Base-by-base conservation (phyloP, 2,797 vertebrate genomes). In the Anguilla megastoma region DNA sequence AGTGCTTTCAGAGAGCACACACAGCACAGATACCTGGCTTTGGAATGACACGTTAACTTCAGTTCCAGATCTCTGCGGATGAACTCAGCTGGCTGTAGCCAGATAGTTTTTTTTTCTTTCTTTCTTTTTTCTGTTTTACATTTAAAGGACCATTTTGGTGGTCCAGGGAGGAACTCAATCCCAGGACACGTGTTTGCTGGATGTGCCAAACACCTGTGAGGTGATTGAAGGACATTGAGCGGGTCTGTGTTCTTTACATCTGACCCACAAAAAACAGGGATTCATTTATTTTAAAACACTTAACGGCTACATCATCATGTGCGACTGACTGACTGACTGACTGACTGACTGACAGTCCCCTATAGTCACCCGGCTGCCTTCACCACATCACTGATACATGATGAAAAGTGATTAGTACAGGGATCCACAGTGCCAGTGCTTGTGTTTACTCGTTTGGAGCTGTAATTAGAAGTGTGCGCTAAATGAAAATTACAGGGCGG, bases 51-150 rank as follows among this genome's bases (percentile, higher is more conserved):
- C 52, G 48, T 21, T 85, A 16, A 58, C 50, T 79, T 56, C 7
- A 58, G n/a, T 86, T 50, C 54, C 85, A 54, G 41, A 69, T 60
- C 76, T 86, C 85, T 33, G 58, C n/a, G 80, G 56, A 86, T 21
- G 18, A 33, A 76, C 88, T 86, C 36, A 24, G 54, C 69, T 85
- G 0, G 36, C 66, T 30, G 36, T 86, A 56, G 52, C 45, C 10
- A n/a, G 79, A 41, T 33, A 41, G 66, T 45, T 48, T 80, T n/a
- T 50, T 21, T 79, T 36, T 41, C 0, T 41, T 41, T 3, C 3
- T 41, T 41, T 41, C 36, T 41, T 41, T 45, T 79, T 24, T 80
- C 36, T 21, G 4, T 48, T 74, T 36, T 74, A 9, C 10, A 74
- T 74, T 71, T 33, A 30, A 27, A 36, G 71, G 33, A 76, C 5